Conservation (phyloP, 2,113 vertebrate genomes). For the Gambusia holbrooki region DNA sequence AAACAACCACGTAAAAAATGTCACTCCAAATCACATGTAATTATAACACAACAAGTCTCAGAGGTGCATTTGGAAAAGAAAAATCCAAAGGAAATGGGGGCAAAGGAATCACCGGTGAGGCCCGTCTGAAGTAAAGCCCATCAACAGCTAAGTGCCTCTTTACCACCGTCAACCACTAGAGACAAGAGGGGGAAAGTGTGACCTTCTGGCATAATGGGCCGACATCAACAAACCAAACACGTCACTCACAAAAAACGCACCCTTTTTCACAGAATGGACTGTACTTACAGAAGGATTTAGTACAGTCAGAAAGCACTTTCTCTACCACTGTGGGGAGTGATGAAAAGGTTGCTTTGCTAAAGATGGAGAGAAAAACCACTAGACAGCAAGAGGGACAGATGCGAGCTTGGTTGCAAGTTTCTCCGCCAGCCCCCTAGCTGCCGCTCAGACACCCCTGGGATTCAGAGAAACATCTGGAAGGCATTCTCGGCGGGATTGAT, state of each 20-base stretch:
- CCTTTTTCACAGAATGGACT: conserved; percentile 37
- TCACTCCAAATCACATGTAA: conserved; percentile 65
- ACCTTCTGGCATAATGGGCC: conserved; percentile 65
- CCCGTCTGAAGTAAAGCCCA: conserved; percentile 60
- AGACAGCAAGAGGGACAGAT: conserved; percentile 75
- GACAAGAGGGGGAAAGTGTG: conserved; percentile 43
- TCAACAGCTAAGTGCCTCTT: conserved; percentile 78
- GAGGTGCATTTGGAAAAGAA: conserved; percentile 66
- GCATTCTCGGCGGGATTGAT: conserved; percentile 75
- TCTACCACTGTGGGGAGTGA: conserved; percentile 63
- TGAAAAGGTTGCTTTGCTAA: conserved; percentile 72
- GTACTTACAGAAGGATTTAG: conserved; percentile 56
- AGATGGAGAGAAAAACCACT: conserved; percentile 23
- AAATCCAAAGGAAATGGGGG: conserved; percentile 65
- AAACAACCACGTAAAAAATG: conserved; percentile 63
- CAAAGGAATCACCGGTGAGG: conserved; percentile 56
- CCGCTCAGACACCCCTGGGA: conserved; percentile 74
- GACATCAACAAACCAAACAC: conserved; percentile 59
- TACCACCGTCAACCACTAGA: conserved; percentile 71
- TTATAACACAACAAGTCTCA: conserved; percentile 64
- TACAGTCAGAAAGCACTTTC: conserved; percentile 60
- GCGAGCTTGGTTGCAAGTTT: conserved; percentile 69
- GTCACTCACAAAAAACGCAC: conserved; percentile 54
- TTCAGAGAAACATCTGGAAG: conserved; percentile 77
- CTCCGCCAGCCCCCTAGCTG: conserved; percentile 59